Conservation (phyloP, 1,140 invertebrate genomes). For the Trichonephila inaurata region DNA sequence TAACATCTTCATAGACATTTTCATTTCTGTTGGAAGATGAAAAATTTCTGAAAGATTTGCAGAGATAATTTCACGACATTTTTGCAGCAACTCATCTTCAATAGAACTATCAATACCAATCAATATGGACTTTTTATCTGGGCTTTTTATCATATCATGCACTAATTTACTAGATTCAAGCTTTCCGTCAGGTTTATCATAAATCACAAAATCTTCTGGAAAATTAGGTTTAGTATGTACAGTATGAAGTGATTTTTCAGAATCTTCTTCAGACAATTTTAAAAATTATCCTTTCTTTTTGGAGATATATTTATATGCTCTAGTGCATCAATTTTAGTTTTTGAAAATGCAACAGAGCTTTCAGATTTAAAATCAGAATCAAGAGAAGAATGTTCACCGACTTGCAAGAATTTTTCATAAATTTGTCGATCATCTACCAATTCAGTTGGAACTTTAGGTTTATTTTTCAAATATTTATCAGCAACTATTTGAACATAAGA, state of each 20-base stretch:
- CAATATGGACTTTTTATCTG: neutral
- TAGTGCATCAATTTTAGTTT: neutral
- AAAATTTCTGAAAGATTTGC: neutral
- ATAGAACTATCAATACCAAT: neutral
- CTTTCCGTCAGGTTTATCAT: neutral
- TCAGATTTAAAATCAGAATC: neutral
- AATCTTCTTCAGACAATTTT: neutral
- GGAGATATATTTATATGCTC: neutral
- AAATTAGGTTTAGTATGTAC: neutral
- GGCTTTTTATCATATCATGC: neutral
- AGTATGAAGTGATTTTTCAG: neutral
- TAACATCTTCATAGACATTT: neutral
- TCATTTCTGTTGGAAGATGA: neutral
- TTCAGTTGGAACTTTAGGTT: neutral
- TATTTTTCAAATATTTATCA: conserved; percentile 51
- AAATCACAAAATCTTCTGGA: too few relatives aligned
- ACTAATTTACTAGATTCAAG: neutral
- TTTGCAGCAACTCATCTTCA: conserved; percentile 12
- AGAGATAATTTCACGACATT: conserved; percentile 2
- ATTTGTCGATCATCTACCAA: neutral
- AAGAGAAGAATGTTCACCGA: neutral
- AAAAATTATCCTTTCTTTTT: neutral
- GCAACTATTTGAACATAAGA: conserved; percentile 44
- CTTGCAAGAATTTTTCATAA: neutral
- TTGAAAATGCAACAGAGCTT: neutral